Evolutionary conservation across 2,888 invertebrate species (phyloP).

Genomic region (Drosophila nigritarsus): DNA sequence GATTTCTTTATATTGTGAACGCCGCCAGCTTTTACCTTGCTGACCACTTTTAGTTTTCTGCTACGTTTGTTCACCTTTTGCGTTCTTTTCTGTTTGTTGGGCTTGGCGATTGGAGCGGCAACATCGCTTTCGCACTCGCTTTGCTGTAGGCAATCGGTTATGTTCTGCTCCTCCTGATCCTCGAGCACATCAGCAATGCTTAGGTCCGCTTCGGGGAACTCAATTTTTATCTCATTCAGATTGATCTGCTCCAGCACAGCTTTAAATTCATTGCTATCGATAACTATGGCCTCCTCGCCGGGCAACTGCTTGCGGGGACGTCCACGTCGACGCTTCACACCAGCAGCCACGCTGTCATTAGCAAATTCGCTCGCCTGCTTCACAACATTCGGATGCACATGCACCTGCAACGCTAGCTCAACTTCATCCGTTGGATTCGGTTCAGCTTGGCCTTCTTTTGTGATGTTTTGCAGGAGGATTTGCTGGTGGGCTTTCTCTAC

Average conservation of each 20-base stretch:
- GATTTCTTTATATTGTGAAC: slow-evolving; percentile 58
- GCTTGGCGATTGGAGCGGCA: not conserved
- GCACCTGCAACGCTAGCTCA: not conserved
- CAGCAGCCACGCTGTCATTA: slow-evolving; percentile 56
- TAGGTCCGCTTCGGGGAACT: slow-evolving; percentile 62
- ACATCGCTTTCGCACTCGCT: slow-evolving; percentile 32
- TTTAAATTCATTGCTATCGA: slow-evolving; percentile 49
- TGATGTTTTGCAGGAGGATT: slow-evolving; percentile 7
- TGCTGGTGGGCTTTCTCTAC: slow-evolving; percentile 67
- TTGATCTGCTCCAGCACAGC: slow-evolving; percentile 65
- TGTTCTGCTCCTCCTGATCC: slow-evolving; percentile 58
- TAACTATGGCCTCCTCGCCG: slow-evolving; percentile 23
- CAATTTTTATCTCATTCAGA: slow-evolving; percentile 67
- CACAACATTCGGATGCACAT: slow-evolving; percentile 6
- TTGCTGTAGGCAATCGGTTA: slow-evolving; percentile 33
- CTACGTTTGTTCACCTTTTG: slow-evolving; percentile 25
- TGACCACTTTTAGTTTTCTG: slow-evolving; percentile 22
- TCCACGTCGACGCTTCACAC: slow-evolving; percentile 70
- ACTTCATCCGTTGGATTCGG: not conserved
- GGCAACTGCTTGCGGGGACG: slow-evolving; percentile 50
- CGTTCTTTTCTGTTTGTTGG: slow-evolving; percentile 16
- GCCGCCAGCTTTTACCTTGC: slow-evolving; percentile 15
- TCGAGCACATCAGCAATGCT: slow-evolving; percentile 66
- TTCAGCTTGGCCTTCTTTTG: not conserved
- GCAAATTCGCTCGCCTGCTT: slow-evolving; percentile 31